Conservation (phyloP, 2,888 invertebrate species). For the Himalopsyche tibetana region DNA sequence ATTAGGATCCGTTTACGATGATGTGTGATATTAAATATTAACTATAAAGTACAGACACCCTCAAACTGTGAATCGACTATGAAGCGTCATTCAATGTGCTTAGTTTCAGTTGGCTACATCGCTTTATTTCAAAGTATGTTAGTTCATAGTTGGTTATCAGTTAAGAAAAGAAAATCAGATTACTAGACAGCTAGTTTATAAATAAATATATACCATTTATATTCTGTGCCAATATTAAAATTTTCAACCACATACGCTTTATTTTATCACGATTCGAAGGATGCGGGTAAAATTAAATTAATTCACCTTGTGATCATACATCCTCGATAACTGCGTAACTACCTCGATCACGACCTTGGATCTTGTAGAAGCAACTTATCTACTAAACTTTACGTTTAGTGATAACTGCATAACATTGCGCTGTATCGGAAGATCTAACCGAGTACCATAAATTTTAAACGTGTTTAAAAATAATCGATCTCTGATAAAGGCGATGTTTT, state of each 20-base stretch:
- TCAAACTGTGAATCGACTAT: too few species aligned
- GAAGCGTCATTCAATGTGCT: too few species aligned
- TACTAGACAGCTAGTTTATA: too few species aligned
- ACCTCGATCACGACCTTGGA: not conserved
- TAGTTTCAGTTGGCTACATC: too few species aligned
- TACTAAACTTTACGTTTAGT: constrained; percentile 32
- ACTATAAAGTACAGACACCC: too few species aligned
- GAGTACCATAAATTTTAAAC: constrained; percentile 36
- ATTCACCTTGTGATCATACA: not conserved
- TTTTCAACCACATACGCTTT: not conserved
- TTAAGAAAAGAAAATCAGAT: too few species aligned
- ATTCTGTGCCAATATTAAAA: too few species aligned
- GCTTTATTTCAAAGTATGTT: too few species aligned
- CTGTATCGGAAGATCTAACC: constrained; percentile 24
- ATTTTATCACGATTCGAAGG: constrained; percentile 25
- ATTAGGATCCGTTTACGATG: too few species aligned
- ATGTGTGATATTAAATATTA: too few species aligned
- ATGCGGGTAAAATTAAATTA: not conserved
- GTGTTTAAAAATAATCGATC: constrained; percentile 31
- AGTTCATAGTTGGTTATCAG: too few species aligned
- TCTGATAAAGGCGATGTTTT: not conserved
- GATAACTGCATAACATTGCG: constrained; percentile 15
- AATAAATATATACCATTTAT: too few species aligned
- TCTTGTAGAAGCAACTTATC: constrained; percentile 13
- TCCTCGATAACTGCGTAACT: constrained; percentile 15